Evolutionary conservation across 2,888 invertebrate genomes (phyloP), one percentile per base, ranked within the genome.

Genomic region (Tupiocoris notatus): DNA sequence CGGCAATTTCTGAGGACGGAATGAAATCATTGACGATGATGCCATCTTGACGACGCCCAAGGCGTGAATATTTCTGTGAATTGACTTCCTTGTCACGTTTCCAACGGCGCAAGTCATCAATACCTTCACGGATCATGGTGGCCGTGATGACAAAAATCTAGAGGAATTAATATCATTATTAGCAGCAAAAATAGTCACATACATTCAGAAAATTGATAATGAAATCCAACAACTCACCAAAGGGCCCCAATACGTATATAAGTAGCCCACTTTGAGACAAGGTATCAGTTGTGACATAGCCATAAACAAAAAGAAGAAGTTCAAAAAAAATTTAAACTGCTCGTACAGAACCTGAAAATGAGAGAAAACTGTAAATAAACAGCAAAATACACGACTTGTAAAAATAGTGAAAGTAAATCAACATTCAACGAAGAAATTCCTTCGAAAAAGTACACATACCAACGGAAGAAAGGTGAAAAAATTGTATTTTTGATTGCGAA

Each of bases 201-300:
- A n/a, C n/a, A n/a, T n/a, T n/a, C n/a, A n/a, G n/a, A n/a, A n/a
- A n/a, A n/a, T n/a, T n/a, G n/a, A n/a, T n/a, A n/a, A n/a, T n/a
- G n/a, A n/a, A n/a, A n/a, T n/a, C n/a, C n/a, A n/a, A n/a, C n/a
- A 9, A 75, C 75, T 57, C 54, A 75, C 75, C 83, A 99, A 85
- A 63, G 99, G 99, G 78, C 96, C 98, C 99, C 99, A 99, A 85
- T 99, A 99, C 0, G 99, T 99, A 85, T 98, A 99, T 59, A 98
- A 88, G 84, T 96, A 97, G 1, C 99, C 98, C 82, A 99, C 96
- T 81, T 95, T 88, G 80, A 99, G 92, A 82, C 94, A 95, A 21
- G 97, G 96, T 83, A 99, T 94, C 85, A 99, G 98, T 86, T 99
- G 99, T 82, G 96, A 96, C 74, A 93, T 87, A 0, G 99, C 98